phyloP scores from a whole-genome alignment of 1,140 invertebrate genomes.

The Carposina sasakii region DNA sequence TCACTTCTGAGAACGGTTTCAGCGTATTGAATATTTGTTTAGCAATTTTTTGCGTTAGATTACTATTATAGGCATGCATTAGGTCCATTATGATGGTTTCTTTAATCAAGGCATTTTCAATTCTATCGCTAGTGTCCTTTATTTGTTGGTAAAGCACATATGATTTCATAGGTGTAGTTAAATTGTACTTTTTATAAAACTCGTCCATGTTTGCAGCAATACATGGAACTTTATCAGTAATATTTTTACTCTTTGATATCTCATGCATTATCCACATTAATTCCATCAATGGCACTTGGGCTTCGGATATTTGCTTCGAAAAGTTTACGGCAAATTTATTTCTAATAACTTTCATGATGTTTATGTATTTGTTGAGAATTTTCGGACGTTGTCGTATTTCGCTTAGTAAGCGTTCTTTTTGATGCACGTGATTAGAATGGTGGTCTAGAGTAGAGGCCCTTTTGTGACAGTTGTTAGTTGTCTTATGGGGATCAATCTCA shows the following conservation, averaged over 20 bases:
- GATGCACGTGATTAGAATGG: conserved; percentile 33
- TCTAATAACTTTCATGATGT: conserved; percentile 42
- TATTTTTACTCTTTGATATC: conserved; percentile 34
- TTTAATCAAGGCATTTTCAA: conserved; percentile 42
- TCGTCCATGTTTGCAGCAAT: conserved; percentile 40
- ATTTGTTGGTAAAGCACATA: conserved; percentile 28
- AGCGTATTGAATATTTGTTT: conserved; percentile 44
- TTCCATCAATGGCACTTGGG: conserved; percentile 51
- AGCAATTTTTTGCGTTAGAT: conserved; percentile 26
- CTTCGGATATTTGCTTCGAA: conserved; percentile 40
- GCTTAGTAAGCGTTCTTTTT: conserved; percentile 48
- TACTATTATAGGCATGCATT: conserved; percentile 37
- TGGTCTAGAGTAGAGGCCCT: conserved; percentile 37
- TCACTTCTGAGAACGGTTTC: conserved; percentile 38
- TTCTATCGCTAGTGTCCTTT: no score
- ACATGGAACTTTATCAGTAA: conserved; percentile 31
- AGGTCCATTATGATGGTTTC: conserved; percentile 47
- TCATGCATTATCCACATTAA: conserved; percentile 45
- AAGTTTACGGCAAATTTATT: conserved; percentile 35
- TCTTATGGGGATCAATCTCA: conserved; percentile 40
- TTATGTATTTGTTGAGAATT: conserved; percentile 46
- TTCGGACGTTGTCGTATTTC: conserved; percentile 40
- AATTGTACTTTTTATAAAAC: conserved; percentile 40
- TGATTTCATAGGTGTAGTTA: conserved; percentile 23
- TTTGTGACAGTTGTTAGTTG: conserved; percentile 36